Evolutionary conservation across 2,113 vertebrate species (phyloP), one percentile per base, ranked within the genome.

Genomic region (Syngnathus floridae): DNA sequence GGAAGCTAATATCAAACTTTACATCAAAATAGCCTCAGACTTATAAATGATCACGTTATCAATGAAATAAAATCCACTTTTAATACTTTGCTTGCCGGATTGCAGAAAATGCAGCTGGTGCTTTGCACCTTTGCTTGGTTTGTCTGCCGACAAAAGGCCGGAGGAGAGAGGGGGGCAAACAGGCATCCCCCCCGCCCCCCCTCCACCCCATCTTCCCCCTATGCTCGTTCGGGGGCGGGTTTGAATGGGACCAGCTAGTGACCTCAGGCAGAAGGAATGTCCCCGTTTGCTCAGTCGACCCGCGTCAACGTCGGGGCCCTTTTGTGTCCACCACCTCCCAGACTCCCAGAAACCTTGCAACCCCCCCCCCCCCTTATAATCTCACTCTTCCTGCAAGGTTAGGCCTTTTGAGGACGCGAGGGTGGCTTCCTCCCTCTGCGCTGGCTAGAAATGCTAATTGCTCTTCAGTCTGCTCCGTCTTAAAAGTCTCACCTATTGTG

Each of bases 251-350:
- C 92, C 91, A 94, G 92, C 92, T 89, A 90, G 93, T 95, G 93
- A 95, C 93, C 93, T 95, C 93, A 94, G 92, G 82, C 90, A 83
- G 81, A 92, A 94, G 89, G 93, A 95, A 95, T 95, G 94, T 93
- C 92, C 92, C 92, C 92, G 91, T 94, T 94, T 94, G 92, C 89
- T 92, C 91, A 93, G 90, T 88, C 86, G 86, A 88, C 87, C 86
- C 72, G 77, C 84, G 78, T 89, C 89, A 82, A 83, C 80, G 76
- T 82, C 62, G 86, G 69, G 87, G 87, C 90, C 89, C 90, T 90
- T 92, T 90, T 90, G 77, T 90, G 77, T 90, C 89, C 89, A 90
- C 89, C 88, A 90, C 89, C 88, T 88, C 87, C 82, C 75, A 91
- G 85, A 85, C 81, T 43, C 88, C 83, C 87, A 76, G 68, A 84